Percentiles rank a stretch among this genome's conserved stretches.
phyloP scores from a whole-genome alignment of 2,797 vertebrate genomes.

The Microctenopoma stevenorrisi region DNA sequence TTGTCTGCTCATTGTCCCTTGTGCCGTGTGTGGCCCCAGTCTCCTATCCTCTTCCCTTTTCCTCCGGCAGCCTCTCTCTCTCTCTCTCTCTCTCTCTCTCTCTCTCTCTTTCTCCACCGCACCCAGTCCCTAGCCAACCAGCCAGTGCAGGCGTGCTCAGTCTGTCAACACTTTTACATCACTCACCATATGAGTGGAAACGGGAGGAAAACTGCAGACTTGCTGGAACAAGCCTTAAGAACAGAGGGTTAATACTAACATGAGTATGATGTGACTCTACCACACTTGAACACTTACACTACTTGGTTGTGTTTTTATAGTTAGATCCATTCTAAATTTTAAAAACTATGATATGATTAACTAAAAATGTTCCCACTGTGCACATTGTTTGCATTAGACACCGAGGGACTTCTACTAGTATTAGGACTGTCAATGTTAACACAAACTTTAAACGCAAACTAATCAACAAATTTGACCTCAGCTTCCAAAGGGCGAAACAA shows the following conservation, averaged over 20 bases:
- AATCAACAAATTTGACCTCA: too few relatives aligned
- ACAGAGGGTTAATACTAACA: constrained; percentile 62
- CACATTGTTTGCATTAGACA: constrained; percentile 27
- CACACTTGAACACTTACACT: constrained; percentile 56
- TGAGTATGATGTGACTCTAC: constrained; percentile 74
- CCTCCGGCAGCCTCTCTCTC: constrained; percentile 41
- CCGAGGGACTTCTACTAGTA: constrained; percentile 42
- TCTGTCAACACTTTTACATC: constrained; percentile 77
- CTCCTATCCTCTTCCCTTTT: constrained; percentile 48
- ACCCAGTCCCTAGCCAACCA: constrained; percentile 58
- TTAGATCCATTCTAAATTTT: constrained; percentile 36
- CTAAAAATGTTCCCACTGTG: constrained; percentile 43
- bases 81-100: constrained; percentile 21
- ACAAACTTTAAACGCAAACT: too few relatives aligned
- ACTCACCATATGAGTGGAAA: constrained; percentile 71
- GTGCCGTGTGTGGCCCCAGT: constrained; percentile 56
- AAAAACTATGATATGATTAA: constrained; percentile 50
- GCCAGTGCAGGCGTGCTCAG: constrained; percentile 71
- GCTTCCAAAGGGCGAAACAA: too few relatives aligned
- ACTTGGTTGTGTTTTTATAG: constrained; percentile 54
- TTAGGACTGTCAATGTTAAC: background rate
- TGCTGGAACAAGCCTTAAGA: constrained; percentile 63
- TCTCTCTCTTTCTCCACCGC: constrained; percentile 26
- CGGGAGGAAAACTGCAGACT: constrained; percentile 53
- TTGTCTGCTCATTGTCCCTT: constrained; percentile 51